Base-by-base conservation (phyloP, 2,888 invertebrate genomes). In the Pammene aurita region DNA sequence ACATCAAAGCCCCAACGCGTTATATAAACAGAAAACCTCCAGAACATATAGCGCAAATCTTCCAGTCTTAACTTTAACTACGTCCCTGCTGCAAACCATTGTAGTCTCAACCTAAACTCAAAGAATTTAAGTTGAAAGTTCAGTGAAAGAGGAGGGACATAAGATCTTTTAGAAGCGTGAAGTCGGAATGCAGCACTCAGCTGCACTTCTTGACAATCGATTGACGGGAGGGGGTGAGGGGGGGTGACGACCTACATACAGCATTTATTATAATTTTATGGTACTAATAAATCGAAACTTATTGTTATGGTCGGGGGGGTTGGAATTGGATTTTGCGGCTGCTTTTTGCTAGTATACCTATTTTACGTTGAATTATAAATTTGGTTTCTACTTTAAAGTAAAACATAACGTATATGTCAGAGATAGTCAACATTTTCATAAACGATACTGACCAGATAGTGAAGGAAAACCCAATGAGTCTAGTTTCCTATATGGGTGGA, bases 261-360 rank as follows among this genome's bases (percentile, higher is more conserved):
- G 87, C 92, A 92, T 93, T 92, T 92, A 93, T 92, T 90, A 91
- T 92, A 92, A 92, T 90, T 92, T 90, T 87, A 88, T 90, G 92
- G 90, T 87, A 87, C 86, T 83, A 77, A 80, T 83, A 80, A 78
- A 79, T 77, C 75, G 77, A 73, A 78, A 78, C 52, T 66, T 66
- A 69, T 66, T 65, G 62, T 62, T 71, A 63, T 18, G 48, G 46
- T n/a, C 41, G 50, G 38, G 60, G 52, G 7, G 48, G 66, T 50
- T 46, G 16, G 10, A 34, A 60, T 64, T 64, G 52, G 64, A 64
- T 52, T 62, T 65, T 41, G 54, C 42, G 35, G 44, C 38, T 35
- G 42, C 7, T 56, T 41, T 62, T 67, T 35, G n/a, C 10, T 50
- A 0, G n/a, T 26, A 26, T 26, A 26, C 26, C 26, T 26, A 26